Base-by-base conservation (phyloP, 2,113 vertebrate genomes). In the Phodopus roborovskii region DNA sequence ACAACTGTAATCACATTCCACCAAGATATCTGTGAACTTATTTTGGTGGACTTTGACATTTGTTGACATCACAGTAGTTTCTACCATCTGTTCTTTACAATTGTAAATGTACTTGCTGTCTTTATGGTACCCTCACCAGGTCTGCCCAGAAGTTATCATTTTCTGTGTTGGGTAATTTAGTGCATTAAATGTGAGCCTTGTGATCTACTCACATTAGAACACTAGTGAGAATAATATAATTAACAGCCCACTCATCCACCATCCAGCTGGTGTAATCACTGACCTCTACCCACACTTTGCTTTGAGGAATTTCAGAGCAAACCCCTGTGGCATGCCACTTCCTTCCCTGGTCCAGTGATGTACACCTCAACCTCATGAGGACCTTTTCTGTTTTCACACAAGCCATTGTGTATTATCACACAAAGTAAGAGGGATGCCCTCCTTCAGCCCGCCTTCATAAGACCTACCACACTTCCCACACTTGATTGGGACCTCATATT, bases 121-220 rank as follows among this genome's bases (percentile, higher is more conserved):
- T 39, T 68, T 66, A 39, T 22, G 64, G 4, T 66, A 24, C 74
- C 89, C 71, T 71, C 48, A 64, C 71, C 19, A 70, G 60, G 16
- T 70, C 28, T 28, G 39, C 33, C 70, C 58, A 70, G 71, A 93
- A 96, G 45, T 60, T 83, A 36, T 82, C 50, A 90, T 87, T 96
- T 92, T 83, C 94, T 66, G 74, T 93, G 56, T 74, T 88, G 74
- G 50, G 28, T 71, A 87, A 87, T 83, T 90, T 87, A 92, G 39
- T 82, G 11, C 36, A 50, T 86, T 94, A 66, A 92, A 81, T 71
- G 39, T 30, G 71, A 64, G 45, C n/a, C 86, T 81, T 91, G 74
- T 92, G 82, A 95, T 94, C 45, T 89, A 60, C 73, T 53, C 66
- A 85, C 45, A 22, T 19, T 90, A 89, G 71, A 56, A 64, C 81